phyloP scores from a whole-genome alignment of 2,797 vertebrate species.

The Pseudochirops cupreus region DNA sequence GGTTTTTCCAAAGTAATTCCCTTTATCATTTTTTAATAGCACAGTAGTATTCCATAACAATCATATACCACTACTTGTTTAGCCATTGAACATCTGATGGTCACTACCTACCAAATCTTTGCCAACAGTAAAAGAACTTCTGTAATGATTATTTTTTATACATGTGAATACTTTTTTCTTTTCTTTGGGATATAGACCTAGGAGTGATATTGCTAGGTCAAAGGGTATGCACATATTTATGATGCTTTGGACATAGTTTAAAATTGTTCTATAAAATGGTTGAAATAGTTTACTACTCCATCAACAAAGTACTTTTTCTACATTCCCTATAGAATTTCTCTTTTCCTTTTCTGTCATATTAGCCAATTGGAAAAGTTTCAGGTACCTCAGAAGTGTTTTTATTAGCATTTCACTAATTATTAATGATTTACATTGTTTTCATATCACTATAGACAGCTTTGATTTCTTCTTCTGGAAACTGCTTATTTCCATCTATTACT shows the following conservation, averaged over 20 bases:
- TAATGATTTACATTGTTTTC: too few relatives aligned
- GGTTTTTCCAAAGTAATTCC: neutral
- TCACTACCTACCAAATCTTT: neutral
- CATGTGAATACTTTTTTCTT: neutral
- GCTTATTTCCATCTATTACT: too few relatives aligned
- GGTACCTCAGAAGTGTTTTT: neutral
- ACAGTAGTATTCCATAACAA: neutral
- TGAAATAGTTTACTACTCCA: neutral
- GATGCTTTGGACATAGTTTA: neutral
- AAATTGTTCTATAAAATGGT: neutral
- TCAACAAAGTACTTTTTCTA: neutral
- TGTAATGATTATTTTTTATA: neutral
- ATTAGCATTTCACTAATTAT: too few relatives aligned
- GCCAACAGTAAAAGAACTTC: rapidly evolving
- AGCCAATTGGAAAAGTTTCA: neutral
- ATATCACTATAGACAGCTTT: too few relatives aligned
- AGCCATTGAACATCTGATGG: neutral
- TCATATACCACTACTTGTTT: neutral
- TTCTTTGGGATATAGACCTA: neutral
- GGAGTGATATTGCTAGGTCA: too few relatives aligned
- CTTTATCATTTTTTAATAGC: neutral
- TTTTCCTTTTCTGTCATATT: neutral
- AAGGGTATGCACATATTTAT: neutral
- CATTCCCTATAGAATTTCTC: neutral
- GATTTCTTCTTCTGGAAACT: too few relatives aligned